Base-by-base conservation (phyloP, 2,113 vertebrate species). In the Tachysurus fulvidraco region DNA sequence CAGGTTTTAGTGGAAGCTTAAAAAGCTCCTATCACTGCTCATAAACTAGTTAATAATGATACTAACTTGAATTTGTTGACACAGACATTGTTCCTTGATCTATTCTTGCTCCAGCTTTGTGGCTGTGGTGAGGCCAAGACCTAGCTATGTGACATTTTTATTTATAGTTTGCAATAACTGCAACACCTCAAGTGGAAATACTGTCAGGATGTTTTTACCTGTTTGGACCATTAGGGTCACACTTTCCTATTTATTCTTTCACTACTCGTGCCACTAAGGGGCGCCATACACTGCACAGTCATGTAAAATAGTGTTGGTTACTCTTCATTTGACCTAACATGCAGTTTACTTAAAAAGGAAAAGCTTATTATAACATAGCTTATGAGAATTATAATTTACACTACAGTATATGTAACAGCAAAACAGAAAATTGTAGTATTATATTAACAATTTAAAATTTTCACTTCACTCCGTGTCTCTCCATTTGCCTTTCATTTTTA, bases 181-280 rank as follows among this genome's bases (percentile, higher is more conserved):
- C n/a, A n/a, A n/a, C n/a, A n/a, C n/a, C n/a, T n/a, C n/a, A n/a
- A n/a, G n/a, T n/a, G n/a, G n/a, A n/a, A n/a, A n/a, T n/a, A n/a
- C n/a, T n/a, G n/a, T n/a, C n/a, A n/a, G n/a, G n/a, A n/a, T n/a
- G 36, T 36, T 1, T 36, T 2, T 36, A 36, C 36, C 1, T 36
- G 36, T 36, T 2, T 36, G 36, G 1, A 1, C 36, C 36, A 69
- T 57, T 23, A 83, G n/a, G n/a, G 21, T 88, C 57, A 76, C 79
- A 88, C 69, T 30, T 60, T 50, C 36, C 41, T 86, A 73, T 21
- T n/a, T 79, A 60, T 83, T 69, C 62, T 59, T 41, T 71, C 50
- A 77, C 46, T 41, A 16, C 9, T 65, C 8, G 36, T 46, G 55
- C 10, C 60, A 83, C 59, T 36, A 41, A 21, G 21, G 81, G 57